Percentiles rank a stretch among this genome's conserved stretches.
These are phyloP conservation scores for Globodera ellingtonae DNA, from an alignment of 1,140 invertebrate genomes.

Conservation along the genomic window DNA sequence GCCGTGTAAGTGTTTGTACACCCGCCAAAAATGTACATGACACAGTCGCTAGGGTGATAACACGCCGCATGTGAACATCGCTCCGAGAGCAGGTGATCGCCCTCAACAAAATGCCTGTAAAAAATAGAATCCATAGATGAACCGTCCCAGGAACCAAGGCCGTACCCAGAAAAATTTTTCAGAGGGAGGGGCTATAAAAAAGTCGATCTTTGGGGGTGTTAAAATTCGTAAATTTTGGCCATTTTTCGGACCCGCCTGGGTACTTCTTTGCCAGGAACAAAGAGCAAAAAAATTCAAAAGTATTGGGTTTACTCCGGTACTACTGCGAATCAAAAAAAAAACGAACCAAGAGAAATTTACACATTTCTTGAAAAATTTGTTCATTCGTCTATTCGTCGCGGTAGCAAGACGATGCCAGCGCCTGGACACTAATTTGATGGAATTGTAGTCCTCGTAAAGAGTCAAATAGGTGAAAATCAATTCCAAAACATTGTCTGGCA, in stretches of 20 bases:
- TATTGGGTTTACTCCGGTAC: background rate
- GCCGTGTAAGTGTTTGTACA: conserved; percentile 82
- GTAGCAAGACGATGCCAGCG: conserved; percentile 79
- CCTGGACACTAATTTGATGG: conserved; percentile 81
- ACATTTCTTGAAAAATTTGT: conserved; percentile 51
- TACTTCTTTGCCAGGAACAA: background rate
- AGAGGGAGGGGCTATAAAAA: too few species aligned
- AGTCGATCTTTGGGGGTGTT: too few species aligned
- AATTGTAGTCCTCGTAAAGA: conserved; percentile 84
- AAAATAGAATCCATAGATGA: background rate
- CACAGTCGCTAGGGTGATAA: conserved; percentile 65
- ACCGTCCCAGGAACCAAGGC: too few species aligned
- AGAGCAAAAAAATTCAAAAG: conserved; percentile 9
- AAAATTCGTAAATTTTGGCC: too few species aligned
- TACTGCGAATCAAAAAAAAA: conserved; percentile 1
- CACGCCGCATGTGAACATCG: conserved; percentile 88
- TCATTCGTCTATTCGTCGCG: conserved; percentile 70
- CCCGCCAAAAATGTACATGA: conserved; percentile 92
- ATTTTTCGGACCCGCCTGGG: too few species aligned
- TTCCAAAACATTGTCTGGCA: conserved; percentile 89
- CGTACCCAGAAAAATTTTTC: too few species aligned
- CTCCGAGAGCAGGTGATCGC: conserved; percentile 78
- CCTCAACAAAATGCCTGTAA: conserved; percentile 71
- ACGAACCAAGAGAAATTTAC: conserved; percentile 45
- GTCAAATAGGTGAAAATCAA: conserved; percentile 84